Evolutionary conservation across 2,888 invertebrate genomes (phyloP), one percentile per base, ranked within the genome.

Genomic region (Brachycybe producta): DNA sequence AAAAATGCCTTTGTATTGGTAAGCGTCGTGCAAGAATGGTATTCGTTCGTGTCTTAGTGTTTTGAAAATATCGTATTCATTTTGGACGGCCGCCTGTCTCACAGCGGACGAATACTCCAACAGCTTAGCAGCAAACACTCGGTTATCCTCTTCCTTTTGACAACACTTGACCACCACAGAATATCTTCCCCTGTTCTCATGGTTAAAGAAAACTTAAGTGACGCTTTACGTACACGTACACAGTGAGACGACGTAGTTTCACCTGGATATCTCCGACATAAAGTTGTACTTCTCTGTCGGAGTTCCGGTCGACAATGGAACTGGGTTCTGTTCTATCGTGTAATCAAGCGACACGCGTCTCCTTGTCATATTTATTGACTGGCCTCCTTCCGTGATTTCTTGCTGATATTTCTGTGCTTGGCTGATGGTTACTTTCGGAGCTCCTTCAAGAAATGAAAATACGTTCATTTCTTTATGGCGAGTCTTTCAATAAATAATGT

Each of bases 41-140:
- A 97, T 81, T 64, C 87, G 77, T 66, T 92, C 91, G 64, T 97
- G 94, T 56, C 87, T 74, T 36, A 92, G 69, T 8, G 83, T 77
- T 55, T 82, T 74, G 36, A 92, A 71, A 39, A 81, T 80, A 55
- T 91, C 85, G 64, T 83, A 91, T 68, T 97, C 95, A 38, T 55
- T 51, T 19, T 36, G 28, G 79, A 77, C 1, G 75, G 74, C 41
- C 74, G 73, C 53, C 75, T 71, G 61, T 83, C 84, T 61, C 11
- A 59, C 56, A n/a, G 58, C 55, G 19, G 52, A 48, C 82, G 70
- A 52, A 13, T 59, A 53, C n/a, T 60, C 58, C 35, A 70, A 58
- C n/a, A 91, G 77, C 70, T 95, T 97, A 0, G 84, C 84, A 0
- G 86, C 84, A 30, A 87, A 79, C 11, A 87, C 78, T 48, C 73